Base-by-base conservation (phyloP, 1,140 invertebrate genomes). In the Apis florea region DNA sequence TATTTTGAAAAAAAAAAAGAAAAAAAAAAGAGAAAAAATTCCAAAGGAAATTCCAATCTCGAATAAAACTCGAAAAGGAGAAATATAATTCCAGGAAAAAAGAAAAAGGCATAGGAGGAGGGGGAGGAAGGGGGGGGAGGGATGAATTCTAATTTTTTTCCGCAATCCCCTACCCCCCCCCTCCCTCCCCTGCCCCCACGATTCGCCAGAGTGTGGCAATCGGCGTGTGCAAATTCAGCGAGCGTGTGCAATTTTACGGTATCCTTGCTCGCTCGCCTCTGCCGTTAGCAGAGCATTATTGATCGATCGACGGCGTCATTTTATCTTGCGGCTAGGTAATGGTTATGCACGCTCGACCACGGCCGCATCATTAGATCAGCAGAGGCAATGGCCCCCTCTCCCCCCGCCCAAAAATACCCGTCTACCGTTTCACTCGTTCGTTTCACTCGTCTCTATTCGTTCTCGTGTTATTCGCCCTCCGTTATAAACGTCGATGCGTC, bases 291-390 rank as follows among this genome's bases (percentile, higher is more conserved):
- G n/a, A n/a, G 58, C 80, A 54, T 76, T 81, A 82, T 82, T 82
- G 80, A 82, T 82, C 80, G 80, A 82, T 82, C 31, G 80, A 82
- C 66, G 80, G 64, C 74, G 74, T 82, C 74, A 82, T 82, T 76
- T 82, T 82, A 76, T 76, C 80, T 76, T 77, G 80, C 47, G 66
- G 80, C 79, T 75, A 54, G 79, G 63, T 58, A 67, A 75, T 81
- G 79, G 79, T 81, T 75, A 81, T 58, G 79, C 40, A 54, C 79
- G 71, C 54, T 67, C 61, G 68, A 63, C 58, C 71, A 47, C 71
- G 63, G 61, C 71, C 63, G 53, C 79, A n/a, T 81, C 72, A 81
- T 81, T 81, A 75, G 71, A 66, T 75, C 71, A 67, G 40, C 61
- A 24, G 40, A 53, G 19, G 24, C 53, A 53, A 81, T 64, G 53